Percentiles rank a stretch among this genome's conserved stretches.
Conservation (phyloP, 2,888 invertebrate genomes). For the Callinectes sapidus region DNA sequence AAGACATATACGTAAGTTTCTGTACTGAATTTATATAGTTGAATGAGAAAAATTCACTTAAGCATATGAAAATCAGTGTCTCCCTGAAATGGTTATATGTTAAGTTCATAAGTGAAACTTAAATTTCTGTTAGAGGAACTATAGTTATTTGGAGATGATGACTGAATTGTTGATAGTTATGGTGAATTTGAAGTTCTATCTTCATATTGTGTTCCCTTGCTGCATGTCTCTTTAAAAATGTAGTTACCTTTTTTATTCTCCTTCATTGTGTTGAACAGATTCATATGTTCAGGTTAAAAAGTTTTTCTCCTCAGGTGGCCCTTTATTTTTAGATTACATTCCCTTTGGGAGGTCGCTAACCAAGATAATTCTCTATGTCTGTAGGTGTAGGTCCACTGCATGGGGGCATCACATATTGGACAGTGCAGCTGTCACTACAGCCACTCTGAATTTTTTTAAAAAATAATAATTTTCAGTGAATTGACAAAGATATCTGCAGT, state of each 20-base stretch:
- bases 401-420: no score
- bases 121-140: background rate
- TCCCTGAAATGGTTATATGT: background rate
- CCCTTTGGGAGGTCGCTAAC: no score
- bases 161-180: background rate
- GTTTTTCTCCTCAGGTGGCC: background rate
- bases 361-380: no score
- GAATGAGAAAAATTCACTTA: background rate
- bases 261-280: background rate
- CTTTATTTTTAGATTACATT: no score
- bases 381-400: no score
- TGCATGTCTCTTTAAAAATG: no score
- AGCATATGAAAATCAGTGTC: background rate
- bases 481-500: background rate
- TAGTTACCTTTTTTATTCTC: background rate
- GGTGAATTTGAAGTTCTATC: no score
- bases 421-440: no score
- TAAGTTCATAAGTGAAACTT: background rate
- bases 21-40: background rate
- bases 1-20: constrained; percentile 90
- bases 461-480: background rate
- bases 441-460: no score
- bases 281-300: background rate
- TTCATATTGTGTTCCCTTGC: no score
- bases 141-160: background rate